Evolutionary conservation across 2,888 invertebrate genomes (phyloP).

Genomic region (Sicus ferrugineus): DNA sequence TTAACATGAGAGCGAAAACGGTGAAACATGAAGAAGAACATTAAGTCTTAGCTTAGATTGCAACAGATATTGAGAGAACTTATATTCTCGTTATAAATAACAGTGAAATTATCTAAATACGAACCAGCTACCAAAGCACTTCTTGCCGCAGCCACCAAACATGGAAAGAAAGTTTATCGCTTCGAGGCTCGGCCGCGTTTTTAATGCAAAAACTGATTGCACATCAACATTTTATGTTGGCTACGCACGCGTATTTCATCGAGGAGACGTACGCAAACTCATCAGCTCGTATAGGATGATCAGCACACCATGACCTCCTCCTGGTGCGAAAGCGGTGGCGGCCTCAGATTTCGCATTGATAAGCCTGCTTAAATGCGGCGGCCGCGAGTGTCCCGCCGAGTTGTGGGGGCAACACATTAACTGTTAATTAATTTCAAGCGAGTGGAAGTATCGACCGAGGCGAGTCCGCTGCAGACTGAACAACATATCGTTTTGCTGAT

Average conservation of each 20-base stretch:
- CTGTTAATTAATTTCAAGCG: constrained; percentile 15
- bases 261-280: no score
- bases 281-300: background rate
- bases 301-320: background rate
- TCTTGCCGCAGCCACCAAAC: background rate
- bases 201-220: background rate
- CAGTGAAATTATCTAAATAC: constrained; percentile 1
- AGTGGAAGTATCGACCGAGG: background rate
- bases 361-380: constrained; percentile 12
- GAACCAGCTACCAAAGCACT: background rate
- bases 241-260: constrained; percentile 13
- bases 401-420: constrained; percentile 4
- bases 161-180: background rate
- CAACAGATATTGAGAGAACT: background rate
- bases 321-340: background rate
- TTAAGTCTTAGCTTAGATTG: constrained; percentile 8
- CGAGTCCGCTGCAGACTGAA: background rate
- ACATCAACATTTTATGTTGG: background rate
- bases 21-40: background rate
- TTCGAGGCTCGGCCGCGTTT: background rate
- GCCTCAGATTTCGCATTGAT: constrained; percentile 23
- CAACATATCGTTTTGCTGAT: background rate
- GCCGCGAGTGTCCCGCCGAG: background rate
- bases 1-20: background rate
- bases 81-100: background rate